These are phyloP conservation scores for Petrocephalus zakoni DNA, from an alignment of 2,113 vertebrate genomes.

Conservation along the genomic window DNA sequence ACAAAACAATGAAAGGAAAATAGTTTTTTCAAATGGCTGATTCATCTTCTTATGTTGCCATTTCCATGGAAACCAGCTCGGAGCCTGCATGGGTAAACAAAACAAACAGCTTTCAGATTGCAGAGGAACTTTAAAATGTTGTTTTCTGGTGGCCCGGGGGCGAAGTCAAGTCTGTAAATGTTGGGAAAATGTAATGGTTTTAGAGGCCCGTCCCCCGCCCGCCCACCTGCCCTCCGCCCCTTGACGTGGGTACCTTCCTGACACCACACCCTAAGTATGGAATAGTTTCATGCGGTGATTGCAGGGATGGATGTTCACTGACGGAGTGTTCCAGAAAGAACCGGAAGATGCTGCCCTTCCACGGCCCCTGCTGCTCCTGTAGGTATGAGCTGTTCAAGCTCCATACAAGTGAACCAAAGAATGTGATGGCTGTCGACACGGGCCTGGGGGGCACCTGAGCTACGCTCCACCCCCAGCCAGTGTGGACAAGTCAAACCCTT, in stretches of 20 bases:
- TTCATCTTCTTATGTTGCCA: slow-evolving; percentile 11
- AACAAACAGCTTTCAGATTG: slow-evolving; percentile 9
- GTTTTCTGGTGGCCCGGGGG: background rate
- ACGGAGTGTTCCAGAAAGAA: background rate
- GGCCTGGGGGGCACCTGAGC: slow-evolving; percentile 16
- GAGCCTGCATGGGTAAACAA: slow-evolving; percentile 17
- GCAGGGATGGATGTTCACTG: background rate
- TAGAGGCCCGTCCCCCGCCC: background rate
- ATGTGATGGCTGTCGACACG: background rate
- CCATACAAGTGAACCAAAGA: slow-evolving; percentile 13
- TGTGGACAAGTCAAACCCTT: slow-evolving; percentile 21
- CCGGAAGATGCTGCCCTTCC: background rate
- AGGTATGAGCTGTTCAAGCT: background rate
- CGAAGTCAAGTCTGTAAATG: background rate
- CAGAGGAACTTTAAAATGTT: slow-evolving; percentile 7
- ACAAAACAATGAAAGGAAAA: slow-evolving; percentile 4
- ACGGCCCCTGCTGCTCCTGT: background rate
- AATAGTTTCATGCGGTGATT: background rate
- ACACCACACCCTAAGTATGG: background rate
- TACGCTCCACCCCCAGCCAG: background rate
- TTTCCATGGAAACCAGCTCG: slow-evolving; percentile 21
- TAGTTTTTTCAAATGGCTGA: background rate
- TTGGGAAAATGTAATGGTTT: slow-evolving; percentile 14
- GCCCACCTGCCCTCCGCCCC: background rate
- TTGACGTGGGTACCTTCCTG: background rate